Conservation (phyloP, 2,113 vertebrate species). For the cattle (Bos taurus) region ARS-UCD2.0 NC_037343.1:35771501-35772000, state of each 20-base stretch:
- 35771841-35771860: neutral
- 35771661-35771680: neutral
- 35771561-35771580: neutral
- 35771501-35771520: neutral
- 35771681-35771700: neutral
- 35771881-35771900: neutral
- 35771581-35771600: neutral
- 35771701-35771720: neutral
- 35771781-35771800: neutral
- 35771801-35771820: neutral
- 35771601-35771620: neutral
- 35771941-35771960: neutral
- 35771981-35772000: neutral
- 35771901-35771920: neutral
- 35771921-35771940: neutral
- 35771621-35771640: neutral
- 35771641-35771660: neutral
- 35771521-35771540: neutral
- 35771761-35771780: neutral
- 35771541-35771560: neutral
- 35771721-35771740: neutral
- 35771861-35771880: neutral
- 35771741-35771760: neutral
- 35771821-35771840: neutral
- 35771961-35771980: neutral